A percentile compares a stretch with the other conserved stretches of the same genome.
Evolutionary conservation across 1,140 invertebrate species (phyloP).

Genomic region (Drosophila pseudoobscura): DNA sequence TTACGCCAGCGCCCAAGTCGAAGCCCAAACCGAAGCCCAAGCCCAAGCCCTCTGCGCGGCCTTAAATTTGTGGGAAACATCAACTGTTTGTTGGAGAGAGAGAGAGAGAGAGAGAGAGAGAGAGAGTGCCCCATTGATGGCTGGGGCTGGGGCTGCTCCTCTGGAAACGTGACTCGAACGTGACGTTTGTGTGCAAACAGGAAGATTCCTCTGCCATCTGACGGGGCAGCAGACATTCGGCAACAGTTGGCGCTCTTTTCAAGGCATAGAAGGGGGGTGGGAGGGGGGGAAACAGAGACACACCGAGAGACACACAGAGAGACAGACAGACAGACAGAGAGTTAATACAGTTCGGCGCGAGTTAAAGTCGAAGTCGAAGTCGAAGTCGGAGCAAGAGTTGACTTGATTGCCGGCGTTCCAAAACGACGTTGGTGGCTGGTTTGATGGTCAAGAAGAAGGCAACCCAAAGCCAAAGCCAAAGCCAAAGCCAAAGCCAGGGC

Average conservation of each 20-base stretch:
- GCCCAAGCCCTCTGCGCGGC: slow-evolving; percentile 21
- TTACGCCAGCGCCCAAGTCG: slow-evolving; percentile 63
- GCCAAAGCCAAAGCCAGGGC: slow-evolving; percentile 14
- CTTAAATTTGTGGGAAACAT: slow-evolving; percentile 81
- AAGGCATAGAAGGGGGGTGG: no score
- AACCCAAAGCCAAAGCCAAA: slow-evolving; percentile 27
- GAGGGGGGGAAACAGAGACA: slow-evolving; percentile 10
- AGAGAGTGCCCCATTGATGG: slow-evolving; percentile 40
- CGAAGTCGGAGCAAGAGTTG: slow-evolving; percentile 38
- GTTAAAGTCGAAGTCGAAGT: slow-evolving; percentile 24
- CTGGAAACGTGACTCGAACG: slow-evolving; percentile 79
- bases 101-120: no score
- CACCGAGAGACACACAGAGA: slow-evolving; percentile 24
- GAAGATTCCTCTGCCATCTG: slow-evolving; percentile 58
- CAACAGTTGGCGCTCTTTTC: slow-evolving; percentile 51
- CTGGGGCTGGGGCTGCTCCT: slow-evolving; percentile 16
- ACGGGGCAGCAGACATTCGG: slow-evolving; percentile 34
- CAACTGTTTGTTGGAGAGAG: slow-evolving; percentile 36
- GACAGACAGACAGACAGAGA: slow-evolving; percentile 59
- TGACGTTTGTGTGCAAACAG: slow-evolving; percentile 80
- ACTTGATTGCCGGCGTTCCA: slow-evolving; percentile 64
- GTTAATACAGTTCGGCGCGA: slow-evolving; percentile 78
- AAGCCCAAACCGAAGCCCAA: background rate
- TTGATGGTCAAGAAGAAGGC: slow-evolving; percentile 52
- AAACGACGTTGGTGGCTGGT: slow-evolving; percentile 52